Base-by-base conservation (phyloP, 2,113 vertebrate genomes). In the Turdus rufiventris region DNA sequence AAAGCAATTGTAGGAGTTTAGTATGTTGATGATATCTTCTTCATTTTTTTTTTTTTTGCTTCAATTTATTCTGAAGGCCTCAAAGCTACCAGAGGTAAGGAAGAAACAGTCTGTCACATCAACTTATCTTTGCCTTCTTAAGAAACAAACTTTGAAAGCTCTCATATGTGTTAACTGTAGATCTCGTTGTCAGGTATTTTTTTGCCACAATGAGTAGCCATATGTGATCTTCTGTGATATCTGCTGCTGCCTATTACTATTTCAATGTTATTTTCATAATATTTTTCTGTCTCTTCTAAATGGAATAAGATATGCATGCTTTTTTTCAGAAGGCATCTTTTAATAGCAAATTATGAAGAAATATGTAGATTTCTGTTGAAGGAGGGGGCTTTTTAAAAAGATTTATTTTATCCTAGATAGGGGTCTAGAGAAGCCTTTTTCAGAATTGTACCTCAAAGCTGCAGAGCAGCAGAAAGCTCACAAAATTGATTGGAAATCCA, bases 141-240 rank as follows among this genome's bases (percentile, higher is more conserved):
- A 14, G 36, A 40, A 78, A 82, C 10, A 74, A 68, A 23, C 4
- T 40, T 82, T 10, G 38, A 70, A 85, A 88, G 11, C 13, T 34
- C 4, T 43, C 18, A 43, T 0, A 0, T 23, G 9, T 47, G 9
- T 34, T 34, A 29, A 29, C 10, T 65, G 33, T 56, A 60, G 58
- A 45, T 68, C 29, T 23, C 29, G 50, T 36, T 74, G 6, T 14
- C 8, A 40, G 43, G 5, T 34, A 43, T 66, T 78, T 15, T 77
- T 89, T 74, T 42, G 51, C 5, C 8, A 26, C 5, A 50, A 23
- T 36, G 25, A 24, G 36, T 25, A 77, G 13, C 12, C 10, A 24
- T 36, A 51, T 26, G 10, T 70, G n/a, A 56, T 18, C 18, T 73
- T 48, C n/a, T 83, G 38, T 62, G 18, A 17, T 54, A 36, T 18